Evolutionary conservation across 2,113 vertebrate genomes (phyloP).

Genomic region (Nyctereutes procyonoides): DNA sequence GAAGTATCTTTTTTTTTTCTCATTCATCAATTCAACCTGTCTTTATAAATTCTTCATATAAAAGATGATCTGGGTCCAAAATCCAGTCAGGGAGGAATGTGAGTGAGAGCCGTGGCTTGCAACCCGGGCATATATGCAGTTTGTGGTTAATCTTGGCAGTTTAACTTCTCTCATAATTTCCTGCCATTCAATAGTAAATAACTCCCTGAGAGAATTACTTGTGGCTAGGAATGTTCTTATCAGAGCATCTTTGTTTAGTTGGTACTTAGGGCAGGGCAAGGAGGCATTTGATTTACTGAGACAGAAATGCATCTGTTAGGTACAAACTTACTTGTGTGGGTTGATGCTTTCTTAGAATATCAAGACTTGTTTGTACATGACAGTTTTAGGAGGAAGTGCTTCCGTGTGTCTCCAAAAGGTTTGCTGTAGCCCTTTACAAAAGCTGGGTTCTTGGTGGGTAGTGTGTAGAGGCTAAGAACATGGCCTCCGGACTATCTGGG

Average conservation of each 20-base stretch:
- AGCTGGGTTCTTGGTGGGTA: not conserved
- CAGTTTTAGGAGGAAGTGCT: not conserved
- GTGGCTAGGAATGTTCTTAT: conserved; percentile 32
- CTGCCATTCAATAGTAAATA: conserved; percentile 13
- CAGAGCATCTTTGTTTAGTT: conserved; percentile 30
- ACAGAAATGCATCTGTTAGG: conserved; percentile 43
- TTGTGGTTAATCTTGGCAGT: conserved; percentile 44
- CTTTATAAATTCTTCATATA: not conserved
- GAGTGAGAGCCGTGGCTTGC: not conserved
- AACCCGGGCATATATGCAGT: not conserved
- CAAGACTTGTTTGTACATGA: conserved; percentile 46
- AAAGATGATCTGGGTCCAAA: not conserved
- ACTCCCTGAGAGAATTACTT: conserved; percentile 41
- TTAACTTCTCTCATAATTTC: conserved; percentile 51
- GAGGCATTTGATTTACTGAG: conserved; percentile 54
- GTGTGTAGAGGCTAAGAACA: not conserved
- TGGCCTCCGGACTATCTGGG: not conserved
- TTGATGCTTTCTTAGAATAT: conserved; percentile 52
- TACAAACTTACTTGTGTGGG: conserved; percentile 57
- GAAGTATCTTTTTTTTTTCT: not conserved
- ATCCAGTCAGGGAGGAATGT: not conserved
- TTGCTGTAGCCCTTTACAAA: not conserved
- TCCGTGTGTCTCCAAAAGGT: not conserved
- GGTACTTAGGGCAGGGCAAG: conserved; percentile 32
- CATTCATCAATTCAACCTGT: not conserved